Evolutionary conservation across 2,888 invertebrate species (phyloP).

Genomic region (Sicus ferrugineus): DNA sequence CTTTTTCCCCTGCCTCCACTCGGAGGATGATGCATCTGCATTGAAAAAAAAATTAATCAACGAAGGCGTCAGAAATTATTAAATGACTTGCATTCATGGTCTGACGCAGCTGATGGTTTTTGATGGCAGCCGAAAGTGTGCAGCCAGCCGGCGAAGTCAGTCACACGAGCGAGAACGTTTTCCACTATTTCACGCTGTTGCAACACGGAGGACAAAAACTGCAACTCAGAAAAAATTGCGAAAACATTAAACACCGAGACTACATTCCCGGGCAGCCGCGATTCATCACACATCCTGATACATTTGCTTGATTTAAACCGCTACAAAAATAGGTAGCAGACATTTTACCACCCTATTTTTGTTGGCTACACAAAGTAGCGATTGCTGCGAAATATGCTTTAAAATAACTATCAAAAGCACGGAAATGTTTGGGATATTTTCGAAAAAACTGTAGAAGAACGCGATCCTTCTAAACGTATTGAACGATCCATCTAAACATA

Average conservation of each 20-base stretch:
- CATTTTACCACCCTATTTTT: too few species aligned
- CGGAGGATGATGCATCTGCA: too few species aligned
- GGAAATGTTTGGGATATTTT: too few species aligned
- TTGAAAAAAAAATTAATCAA: slow-evolving; percentile 9
- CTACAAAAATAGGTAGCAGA: too few species aligned
- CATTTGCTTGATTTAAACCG: not conserved
- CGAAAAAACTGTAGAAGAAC: too few species aligned
- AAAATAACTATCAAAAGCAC: too few species aligned
- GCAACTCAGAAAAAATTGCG: not conserved
- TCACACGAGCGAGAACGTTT: not conserved
- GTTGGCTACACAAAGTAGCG: too few species aligned
- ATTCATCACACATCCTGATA: not conserved
- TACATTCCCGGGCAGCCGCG: not conserved
- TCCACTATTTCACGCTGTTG: not conserved
- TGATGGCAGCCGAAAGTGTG: slow-evolving; percentile 12
- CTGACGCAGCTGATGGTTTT: slow-evolving; percentile 12
- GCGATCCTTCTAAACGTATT: too few species aligned
- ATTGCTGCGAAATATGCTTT: too few species aligned
- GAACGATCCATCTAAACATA: too few species aligned
- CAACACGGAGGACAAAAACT: not conserved
- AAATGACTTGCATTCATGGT: slow-evolving; percentile 23
- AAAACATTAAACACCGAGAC: not conserved
- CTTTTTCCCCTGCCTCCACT: too few species aligned
- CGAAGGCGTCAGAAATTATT: slow-evolving; percentile 17
- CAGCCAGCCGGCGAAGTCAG: not conserved